Evolutionary conservation across 2,888 invertebrate genomes (phyloP), one percentile per base, ranked within the genome.

Genomic region (Mythimna pallens): DNA sequence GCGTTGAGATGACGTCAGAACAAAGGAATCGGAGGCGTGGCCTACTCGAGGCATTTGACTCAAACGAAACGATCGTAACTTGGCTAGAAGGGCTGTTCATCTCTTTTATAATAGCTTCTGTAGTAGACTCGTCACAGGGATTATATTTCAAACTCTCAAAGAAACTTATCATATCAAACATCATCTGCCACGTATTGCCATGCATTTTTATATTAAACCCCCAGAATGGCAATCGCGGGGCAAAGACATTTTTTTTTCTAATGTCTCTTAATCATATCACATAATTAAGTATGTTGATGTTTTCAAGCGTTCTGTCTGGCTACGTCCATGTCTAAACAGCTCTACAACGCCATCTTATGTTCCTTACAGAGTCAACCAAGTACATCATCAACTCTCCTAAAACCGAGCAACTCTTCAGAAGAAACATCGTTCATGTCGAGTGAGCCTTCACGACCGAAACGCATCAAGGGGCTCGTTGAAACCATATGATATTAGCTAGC

Each of bases 341-440:
- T 40, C 6, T 58, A 34, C 43, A 67, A 57, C 47, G 6, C 36
- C 3, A 2, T 10, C 0, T 0, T 10, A 30, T 70, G 69, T 67
- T 67, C 58, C 75, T 81, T 73, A 8, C 92, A 94, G 95, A 84
- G 76, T 64, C 91, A 91, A 81, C 93, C 94, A 22, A 94, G 91
- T 75, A 94, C 94, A 14, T 94, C 92, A 4, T 68, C 89, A 0
- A 92, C 89, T 43, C 82, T 88, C 1, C 90, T 84, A 65, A 93
- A 93, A 81, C 78, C 88, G 4, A 88, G 81, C 55, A 87, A 80
- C 50, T 92, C 93, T n/a, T 98, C 98, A 0, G 98, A 98, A 90
- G 98, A 98, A 88, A 98, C 98, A 0, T 98, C 98, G 0, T 98
- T 98, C 89, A 98, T 98, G 78, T 97, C 97, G 3, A 92, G 93